Conservation (phyloP, 23 tunicate species). For the Trididemnum miniatum region DNA sequence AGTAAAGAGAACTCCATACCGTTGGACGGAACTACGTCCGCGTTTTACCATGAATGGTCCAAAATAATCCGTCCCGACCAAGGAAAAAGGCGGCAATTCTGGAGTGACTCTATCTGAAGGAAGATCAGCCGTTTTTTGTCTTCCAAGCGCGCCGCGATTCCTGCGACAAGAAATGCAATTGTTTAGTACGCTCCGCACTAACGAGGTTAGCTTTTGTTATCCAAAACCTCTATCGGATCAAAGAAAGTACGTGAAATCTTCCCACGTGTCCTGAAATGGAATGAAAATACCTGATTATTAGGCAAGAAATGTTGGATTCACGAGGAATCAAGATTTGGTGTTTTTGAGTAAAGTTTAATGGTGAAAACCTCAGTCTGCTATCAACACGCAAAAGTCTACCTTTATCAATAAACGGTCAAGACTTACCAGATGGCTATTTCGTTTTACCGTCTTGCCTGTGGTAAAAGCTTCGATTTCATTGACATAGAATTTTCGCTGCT, state of each 20-base stretch:
- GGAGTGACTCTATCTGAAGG: constrained; percentile 29
- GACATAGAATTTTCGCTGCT: too few relatives aligned
- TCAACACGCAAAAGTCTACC: not conserved
- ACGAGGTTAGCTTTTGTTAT: constrained; percentile 2
- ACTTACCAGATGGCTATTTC: not conserved
- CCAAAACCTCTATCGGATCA: not conserved
- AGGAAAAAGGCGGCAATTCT: constrained; percentile 35
- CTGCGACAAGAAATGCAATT: not conserved
- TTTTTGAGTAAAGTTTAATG: not conserved
- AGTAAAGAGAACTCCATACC: constrained; percentile 30
- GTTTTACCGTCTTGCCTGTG: not conserved
- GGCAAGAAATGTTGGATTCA: not conserved
- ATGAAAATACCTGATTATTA: not conserved
- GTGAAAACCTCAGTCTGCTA: not conserved
- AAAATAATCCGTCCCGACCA: constrained; percentile 32
- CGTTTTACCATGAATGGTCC: constrained; percentile 20
- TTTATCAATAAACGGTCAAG: too few relatives aligned
- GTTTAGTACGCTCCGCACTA: not conserved
- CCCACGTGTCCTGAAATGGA: constrained; percentile 11
- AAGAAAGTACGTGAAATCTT: too few relatives aligned
- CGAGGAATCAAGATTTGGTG: too few relatives aligned
- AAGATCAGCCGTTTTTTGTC: constrained; percentile 27
- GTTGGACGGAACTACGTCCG: constrained; percentile 20
- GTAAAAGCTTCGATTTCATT: too few relatives aligned
- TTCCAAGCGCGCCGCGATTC: not conserved